Percentiles rank a stretch among this genome's conserved stretches.
These are phyloP conservation scores for Chionoecetes opilio DNA, from an alignment of 1,140 invertebrate genomes.

Conservation along the genomic window DNA sequence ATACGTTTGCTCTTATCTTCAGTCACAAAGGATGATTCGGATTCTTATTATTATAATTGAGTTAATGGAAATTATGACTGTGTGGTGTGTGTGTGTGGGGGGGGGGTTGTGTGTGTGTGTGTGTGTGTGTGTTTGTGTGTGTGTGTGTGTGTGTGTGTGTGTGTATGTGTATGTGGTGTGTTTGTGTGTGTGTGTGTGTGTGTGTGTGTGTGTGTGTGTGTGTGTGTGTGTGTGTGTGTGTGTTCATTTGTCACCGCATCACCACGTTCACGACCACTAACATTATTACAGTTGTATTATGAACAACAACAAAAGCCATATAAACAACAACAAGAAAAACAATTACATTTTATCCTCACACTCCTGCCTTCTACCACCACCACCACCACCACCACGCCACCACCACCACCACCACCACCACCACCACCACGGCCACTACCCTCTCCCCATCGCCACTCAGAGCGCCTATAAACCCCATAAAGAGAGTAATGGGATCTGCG, in stretches of 20 bases:
- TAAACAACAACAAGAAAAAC: not conserved
- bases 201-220: no score
- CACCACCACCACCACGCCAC: conserved; percentile 38
- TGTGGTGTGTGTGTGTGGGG: no score
- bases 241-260: not conserved
- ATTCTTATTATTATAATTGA: no score
- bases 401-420: not conserved
- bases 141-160: no score
- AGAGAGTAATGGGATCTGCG: conserved; percentile 30
- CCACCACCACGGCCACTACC: conserved; percentile 43
- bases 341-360: not conserved
- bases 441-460: not conserved
- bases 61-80: no score
- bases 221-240: conserved; percentile 18
- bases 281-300: not conserved
- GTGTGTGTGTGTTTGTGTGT: no score
- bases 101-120: no score
- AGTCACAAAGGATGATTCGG: no score
- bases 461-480: conserved; percentile 61
- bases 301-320: not conserved
- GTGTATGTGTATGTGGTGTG: no score
- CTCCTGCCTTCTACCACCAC: not conserved
- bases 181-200: no score
- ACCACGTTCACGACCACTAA: not conserved
- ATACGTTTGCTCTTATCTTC: no score